Evolutionary conservation across 2,113 vertebrate genomes (phyloP).

Genomic region (Motacilla tschutschensis): DNA sequence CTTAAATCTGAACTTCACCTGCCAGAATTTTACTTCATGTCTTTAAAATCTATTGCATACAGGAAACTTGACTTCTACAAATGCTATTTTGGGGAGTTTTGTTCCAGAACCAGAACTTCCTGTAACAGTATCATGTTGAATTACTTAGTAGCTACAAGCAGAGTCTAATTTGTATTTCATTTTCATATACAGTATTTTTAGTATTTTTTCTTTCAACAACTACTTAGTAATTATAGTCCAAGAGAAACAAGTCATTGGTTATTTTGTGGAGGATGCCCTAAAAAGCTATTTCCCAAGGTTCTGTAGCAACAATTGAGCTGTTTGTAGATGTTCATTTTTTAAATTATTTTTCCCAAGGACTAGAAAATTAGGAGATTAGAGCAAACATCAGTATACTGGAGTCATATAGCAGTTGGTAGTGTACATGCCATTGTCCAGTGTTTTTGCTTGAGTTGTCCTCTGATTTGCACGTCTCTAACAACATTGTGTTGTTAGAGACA

Average conservation of each 20-base stretch:
- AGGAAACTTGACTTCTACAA: not conserved
- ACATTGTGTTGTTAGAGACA: not conserved
- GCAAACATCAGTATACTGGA: not conserved
- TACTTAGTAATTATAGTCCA: not conserved
- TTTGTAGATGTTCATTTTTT: not conserved
- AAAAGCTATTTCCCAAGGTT: not conserved
- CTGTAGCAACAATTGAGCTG: not conserved
- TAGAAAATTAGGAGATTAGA: not conserved
- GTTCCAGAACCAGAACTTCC: not conserved
- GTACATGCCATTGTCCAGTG: not conserved
- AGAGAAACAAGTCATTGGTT: not conserved
- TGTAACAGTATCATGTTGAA: not conserved
- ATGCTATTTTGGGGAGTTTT: not conserved
- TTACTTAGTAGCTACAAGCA: not conserved
- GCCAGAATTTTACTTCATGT: not conserved
- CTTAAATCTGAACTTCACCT: not conserved
- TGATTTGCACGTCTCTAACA: not conserved
- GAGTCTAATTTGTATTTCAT: not conserved
- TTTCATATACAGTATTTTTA: not conserved
- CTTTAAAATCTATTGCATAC: fast-evolving
- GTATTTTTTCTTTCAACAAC: not conserved
- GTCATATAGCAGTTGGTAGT: not conserved
- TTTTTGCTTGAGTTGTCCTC: not conserved
- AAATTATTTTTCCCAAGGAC: not conserved
- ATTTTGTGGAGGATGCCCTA: not conserved